Percentiles rank a stretch among this genome's conserved stretches.
Evolutionary conservation across 2,797 vertebrate species (phyloP).

Genomic region (Nannoperca obscura): DNA sequence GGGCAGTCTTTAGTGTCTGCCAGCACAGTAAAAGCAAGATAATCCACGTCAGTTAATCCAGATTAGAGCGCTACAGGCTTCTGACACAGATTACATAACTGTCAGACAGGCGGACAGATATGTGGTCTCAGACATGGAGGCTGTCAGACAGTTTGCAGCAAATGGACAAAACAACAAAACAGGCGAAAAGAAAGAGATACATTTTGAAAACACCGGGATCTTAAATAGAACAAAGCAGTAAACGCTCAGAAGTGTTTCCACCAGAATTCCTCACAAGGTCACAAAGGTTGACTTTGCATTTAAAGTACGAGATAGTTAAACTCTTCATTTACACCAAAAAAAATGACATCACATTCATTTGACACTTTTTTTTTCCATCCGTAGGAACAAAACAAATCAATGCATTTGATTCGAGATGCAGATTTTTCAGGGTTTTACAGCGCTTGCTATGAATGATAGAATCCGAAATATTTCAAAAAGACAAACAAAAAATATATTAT

Average conservation of each 20-base stretch:
- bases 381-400: not conserved
- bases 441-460: not conserved
- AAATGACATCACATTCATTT: not conserved
- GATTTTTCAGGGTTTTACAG: not conserved
- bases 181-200: not conserved
- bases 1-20: slow-evolving; percentile 49
- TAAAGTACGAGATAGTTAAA: not conserved
- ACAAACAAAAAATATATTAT: not conserved
- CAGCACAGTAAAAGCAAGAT: slow-evolving; percentile 62
- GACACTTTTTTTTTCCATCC: not conserved
- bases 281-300: not conserved
- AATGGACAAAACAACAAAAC: slow-evolving; percentile 11
- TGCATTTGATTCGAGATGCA: too few species aligned
- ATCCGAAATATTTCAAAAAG: not conserved
- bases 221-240: not conserved
- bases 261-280: not conserved
- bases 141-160: not conserved
- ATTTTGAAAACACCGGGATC: not conserved
- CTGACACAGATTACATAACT: slow-evolving; percentile 69
- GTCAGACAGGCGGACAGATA: slow-evolving; percentile 30
- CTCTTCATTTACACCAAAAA: not conserved
- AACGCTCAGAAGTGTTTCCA: not conserved
- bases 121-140: slow-evolving; percentile 1
- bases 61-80: slow-evolving; percentile 70
- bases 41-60: slow-evolving; percentile 77